phyloP scores from a whole-genome alignment of 2,797 vertebrate species.

The Hypotaenidia okinawae region DNA sequence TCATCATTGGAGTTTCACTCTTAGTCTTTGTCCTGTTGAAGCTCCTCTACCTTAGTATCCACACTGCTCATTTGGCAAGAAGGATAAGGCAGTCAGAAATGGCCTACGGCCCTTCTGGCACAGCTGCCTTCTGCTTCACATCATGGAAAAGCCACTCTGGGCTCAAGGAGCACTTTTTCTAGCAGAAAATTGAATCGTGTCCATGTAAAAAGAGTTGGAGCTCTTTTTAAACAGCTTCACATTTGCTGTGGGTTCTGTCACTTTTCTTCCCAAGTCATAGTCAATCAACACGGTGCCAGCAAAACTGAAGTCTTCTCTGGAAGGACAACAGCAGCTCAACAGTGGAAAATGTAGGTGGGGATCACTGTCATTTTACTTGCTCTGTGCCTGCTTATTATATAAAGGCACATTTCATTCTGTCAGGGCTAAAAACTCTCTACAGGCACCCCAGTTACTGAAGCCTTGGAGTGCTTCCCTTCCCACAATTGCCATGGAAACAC shows the following conservation, averaged over 20 bases:
- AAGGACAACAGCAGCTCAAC: conserved; percentile 20
- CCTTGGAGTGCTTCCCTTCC: neutral
- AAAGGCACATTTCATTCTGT: neutral
- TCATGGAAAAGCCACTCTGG: neutral
- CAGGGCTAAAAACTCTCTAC: neutral
- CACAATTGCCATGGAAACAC: neutral
- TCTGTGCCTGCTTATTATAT: neutral
- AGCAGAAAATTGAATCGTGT: neutral
- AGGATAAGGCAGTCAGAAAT: neutral
- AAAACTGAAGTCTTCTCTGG: conserved; percentile 26
- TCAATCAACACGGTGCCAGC: conserved; percentile 27
- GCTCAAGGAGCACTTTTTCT: neutral
- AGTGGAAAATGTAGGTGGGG: neutral
- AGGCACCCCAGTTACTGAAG: neutral
- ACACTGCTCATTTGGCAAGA: neutral
- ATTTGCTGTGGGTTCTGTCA: conserved; percentile 5
- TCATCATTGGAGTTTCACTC: neutral
- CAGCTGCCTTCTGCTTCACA: neutral
- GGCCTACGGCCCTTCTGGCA: neutral
- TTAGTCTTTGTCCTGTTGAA: neutral
- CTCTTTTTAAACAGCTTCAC: neutral
- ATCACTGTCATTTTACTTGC: neutral
- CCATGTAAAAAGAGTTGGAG: neutral
- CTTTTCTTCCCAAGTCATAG: conserved; percentile 4
- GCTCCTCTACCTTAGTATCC: neutral